Base-by-base conservation (phyloP, 1,140 invertebrate species). In the Saccostrea glomerata region DNA sequence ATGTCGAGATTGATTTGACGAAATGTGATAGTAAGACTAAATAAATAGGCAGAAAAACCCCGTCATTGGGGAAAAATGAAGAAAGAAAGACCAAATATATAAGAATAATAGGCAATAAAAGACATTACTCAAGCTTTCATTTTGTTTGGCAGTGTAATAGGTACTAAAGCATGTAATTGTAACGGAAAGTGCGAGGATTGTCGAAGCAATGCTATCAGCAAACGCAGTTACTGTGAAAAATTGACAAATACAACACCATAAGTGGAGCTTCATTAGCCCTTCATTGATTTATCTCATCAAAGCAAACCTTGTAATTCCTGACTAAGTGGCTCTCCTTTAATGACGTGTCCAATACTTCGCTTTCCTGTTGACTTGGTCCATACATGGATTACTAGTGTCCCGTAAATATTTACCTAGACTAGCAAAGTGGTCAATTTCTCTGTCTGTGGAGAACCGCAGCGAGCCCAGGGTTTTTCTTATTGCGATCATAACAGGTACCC, bases 321-420 rank as follows among this genome's bases (percentile, higher is more conserved):
- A 25, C 9, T 36, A 77, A 77, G 70, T 36, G 70, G 70, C 13
- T 2, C 30, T 77, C 11, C 70, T 25, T 77, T 36, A 11, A 20
- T 66, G 70, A 30, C 25, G 30, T 25, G 23, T 36, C 70, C 20
- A 9, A 20, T 17, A 77, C 11, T 77, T 36, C 30, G 11, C 13
- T 77, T 77, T 77, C 70, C 70, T 77, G 70, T 77, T 77, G 66
- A 73, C 66, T 73, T 23, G 70, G 30, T 77, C 25, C 70, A 77
- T 11, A 25, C 9, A 12, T 36, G 25, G 25, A 77, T 15, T 25
- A 30, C 30, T 6, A 2, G 70, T 15, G 70, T 15, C 25, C 23
- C 3, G 25, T 12, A 2, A 36, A 77, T 77, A 77, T 77, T 77
- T 77, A 77, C 70, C 70, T 77, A 77, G 70, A 77, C 70, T 77